Base-by-base conservation (phyloP, 2,888 invertebrate species). In the Rhaphigaster nebulosa region DNA sequence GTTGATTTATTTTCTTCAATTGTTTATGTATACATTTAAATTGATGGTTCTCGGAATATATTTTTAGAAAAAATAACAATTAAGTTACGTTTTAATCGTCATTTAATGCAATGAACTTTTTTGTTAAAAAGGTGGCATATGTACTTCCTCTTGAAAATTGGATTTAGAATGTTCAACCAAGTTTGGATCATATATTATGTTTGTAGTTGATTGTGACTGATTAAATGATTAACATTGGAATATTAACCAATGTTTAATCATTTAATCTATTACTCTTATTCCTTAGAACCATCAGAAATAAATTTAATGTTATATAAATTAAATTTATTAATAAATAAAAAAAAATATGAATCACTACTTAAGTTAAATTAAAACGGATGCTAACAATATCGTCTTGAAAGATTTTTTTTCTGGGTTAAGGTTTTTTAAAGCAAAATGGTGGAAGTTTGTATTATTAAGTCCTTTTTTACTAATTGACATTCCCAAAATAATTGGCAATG, bases 381-480 rank as follows among this genome's bases (percentile, higher is more conserved):
- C 84, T 50, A 12, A n/a, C 23, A 84, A 84, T 45, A 50, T 12
- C 50, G 84, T 84, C 15, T n/a, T 45, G 13, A 45, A 45, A 26
- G 10, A n/a, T 45, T n/a, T 84, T 80, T 26, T 84, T 45, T 45
- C 45, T 45, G 45, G 45, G 84, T 45, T 84, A 45, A 84, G 45
- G 84, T 45, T 45, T 45, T 41, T 26, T 50, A 45, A 84, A 45
- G 84, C 34, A 84, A 84, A 41, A 84, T 84, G 84, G 84, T 84
- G 84, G 84, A 84, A 84, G 84, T 84, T 84, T 45, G 13, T 84
- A 84, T 41, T 45, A 18, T 84, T 18, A 84, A n/a, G 26, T n/a
- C 38, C 45, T n/a, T 84, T 84, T 84, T 84, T 84, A 45, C 45
- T 84, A n/a, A 84, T 26, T 84, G 41, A 84, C 84, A 84, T 84